Percentiles rank a stretch among this genome's conserved stretches.
Conservation (phyloP, 2,113 vertebrate genomes). For the Pterocles orientalis region DNA sequence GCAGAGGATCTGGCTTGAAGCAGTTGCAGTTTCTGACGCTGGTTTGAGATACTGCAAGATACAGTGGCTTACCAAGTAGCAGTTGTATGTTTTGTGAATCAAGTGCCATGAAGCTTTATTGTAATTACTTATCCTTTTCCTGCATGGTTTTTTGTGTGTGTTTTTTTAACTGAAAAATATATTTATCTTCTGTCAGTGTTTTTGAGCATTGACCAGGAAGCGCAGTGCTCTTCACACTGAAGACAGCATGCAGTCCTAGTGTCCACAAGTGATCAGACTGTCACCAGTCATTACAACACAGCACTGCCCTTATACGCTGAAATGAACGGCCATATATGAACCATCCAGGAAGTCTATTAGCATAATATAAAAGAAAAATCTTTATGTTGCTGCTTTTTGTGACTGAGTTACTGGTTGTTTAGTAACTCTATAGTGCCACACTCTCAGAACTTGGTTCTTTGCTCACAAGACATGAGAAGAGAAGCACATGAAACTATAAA, state of each 20-base stretch:
- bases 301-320: neutral
- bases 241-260: neutral
- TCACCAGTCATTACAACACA: neutral
- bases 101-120: neutral
- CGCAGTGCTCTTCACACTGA: neutral
- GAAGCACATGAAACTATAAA: neutral
- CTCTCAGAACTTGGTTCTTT: neutral
- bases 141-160: neutral
- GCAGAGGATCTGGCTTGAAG: neutral
- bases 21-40: neutral
- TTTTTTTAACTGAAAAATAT: neutral
- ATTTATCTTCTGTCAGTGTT: neutral
- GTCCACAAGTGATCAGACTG: neutral
- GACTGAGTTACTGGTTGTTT: neutral
- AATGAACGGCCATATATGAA: neutral
- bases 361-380: neutral
- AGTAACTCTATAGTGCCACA: accelerated
- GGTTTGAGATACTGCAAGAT: neutral
- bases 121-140: neutral
- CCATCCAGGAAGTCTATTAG: neutral
- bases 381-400: neutral
- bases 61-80: neutral
- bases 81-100: neutral
- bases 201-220: neutral
- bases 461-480: neutral